Conservation (phyloP, 2,888 invertebrate species). For the Deroplatys truncata region DNA sequence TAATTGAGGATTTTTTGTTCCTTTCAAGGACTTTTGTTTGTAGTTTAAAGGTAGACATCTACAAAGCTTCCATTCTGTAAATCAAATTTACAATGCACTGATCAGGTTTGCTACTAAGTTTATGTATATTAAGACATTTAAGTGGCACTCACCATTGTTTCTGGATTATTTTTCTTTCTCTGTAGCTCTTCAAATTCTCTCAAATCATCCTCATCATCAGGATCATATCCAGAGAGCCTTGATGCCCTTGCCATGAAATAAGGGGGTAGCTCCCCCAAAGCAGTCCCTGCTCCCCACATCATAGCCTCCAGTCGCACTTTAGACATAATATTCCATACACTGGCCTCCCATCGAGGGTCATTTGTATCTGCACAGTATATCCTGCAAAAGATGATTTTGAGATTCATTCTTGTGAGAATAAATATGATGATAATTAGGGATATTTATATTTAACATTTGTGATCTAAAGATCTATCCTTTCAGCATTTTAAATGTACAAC, state of each 20-base stretch:
- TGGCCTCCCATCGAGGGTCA: constrained; percentile 60
- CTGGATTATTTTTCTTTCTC: constrained; percentile 51
- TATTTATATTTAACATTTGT: too few species aligned
- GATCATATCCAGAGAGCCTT: constrained; percentile 57
- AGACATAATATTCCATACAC: constrained; percentile 90
- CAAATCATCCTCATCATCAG: constrained; percentile 64
- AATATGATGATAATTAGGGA: too few species aligned
- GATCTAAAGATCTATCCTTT: too few species aligned
- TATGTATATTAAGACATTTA: background rate
- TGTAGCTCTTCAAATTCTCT: constrained; percentile 69
- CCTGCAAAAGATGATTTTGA: constrained; percentile 49
- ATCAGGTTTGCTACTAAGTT: too few species aligned
- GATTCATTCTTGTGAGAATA: too few species aligned
- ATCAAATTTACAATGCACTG: too few species aligned
- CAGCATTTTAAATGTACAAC: too few species aligned
- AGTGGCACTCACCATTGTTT: constrained; percentile 32
- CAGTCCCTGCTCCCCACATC: constrained; percentile 97
- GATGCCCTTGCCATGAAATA: constrained; percentile 99
- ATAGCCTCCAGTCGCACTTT: constrained; percentile 90
- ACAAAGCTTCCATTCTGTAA: too few species aligned
- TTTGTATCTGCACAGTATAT: constrained; percentile 83
- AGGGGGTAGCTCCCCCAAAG: constrained; percentile 97
- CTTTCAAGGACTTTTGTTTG: too few species aligned
- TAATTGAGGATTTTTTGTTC: too few species aligned
- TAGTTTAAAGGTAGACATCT: too few species aligned